Evolutionary conservation across 2,797 vertebrate genomes (phyloP).

Genomic region (Fratercula arctica): DNA sequence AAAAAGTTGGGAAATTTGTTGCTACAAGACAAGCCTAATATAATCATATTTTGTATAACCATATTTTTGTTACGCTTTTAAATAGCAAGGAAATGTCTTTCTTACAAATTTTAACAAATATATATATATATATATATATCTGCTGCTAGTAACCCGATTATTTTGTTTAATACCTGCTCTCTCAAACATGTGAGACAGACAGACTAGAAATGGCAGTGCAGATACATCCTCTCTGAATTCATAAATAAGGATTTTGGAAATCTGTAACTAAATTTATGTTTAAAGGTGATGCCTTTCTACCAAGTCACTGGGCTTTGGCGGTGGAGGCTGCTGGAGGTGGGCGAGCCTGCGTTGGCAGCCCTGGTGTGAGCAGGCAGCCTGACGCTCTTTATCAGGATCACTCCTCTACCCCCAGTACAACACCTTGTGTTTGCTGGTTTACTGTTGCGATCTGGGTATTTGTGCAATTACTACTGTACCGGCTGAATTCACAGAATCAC

Average conservation of each 20-base stretch:
- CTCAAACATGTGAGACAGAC: neutral
- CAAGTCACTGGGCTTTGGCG: neutral
- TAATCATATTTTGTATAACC: neutral
- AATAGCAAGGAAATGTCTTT: neutral
- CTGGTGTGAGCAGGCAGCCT: neutral
- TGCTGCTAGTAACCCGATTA: neutral
- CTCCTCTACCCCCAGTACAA: too few species aligned
- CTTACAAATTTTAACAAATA: neutral
- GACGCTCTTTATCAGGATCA: rapidly evolving
- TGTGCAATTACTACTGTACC: neutral
- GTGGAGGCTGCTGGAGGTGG: rapidly evolving
- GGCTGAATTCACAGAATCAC: neutral
- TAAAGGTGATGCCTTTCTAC: neutral
- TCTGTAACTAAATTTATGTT: neutral
- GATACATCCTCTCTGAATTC: neutral
- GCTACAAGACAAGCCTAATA: neutral
- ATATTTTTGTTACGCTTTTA: neutral
- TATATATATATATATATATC: neutral
- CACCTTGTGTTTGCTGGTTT: neutral
- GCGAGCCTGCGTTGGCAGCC: neutral
- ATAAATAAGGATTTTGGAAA: neutral
- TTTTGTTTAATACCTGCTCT: neutral
- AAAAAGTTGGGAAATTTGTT: neutral
- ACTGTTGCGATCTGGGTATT: neutral
- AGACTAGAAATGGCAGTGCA: neutral